Evolutionary conservation across 1,140 invertebrate species (phyloP), one percentile per base, ranked within the genome.

Genomic region (Dolichoris vasculosae): DNA sequence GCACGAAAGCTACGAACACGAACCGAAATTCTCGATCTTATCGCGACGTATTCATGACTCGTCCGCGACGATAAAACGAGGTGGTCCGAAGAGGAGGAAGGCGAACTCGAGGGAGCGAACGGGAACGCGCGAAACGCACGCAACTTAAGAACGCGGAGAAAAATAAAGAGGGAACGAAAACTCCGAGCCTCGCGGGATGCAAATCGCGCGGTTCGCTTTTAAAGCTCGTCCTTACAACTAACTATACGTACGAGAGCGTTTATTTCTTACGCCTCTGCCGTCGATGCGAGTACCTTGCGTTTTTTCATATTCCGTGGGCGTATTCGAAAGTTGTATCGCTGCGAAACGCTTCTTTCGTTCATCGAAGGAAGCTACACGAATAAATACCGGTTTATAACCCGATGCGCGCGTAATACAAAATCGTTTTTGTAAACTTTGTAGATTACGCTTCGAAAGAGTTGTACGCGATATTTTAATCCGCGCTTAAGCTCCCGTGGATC

Each of bases 31-130:
- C 15, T 46, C 26, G 75, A 77, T 77, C 6, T 77, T 77, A 77
- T 77, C 75, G n/a, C 17, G 32, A 15, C 26, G 11, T 77, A 77
- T 77, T 77, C 75, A 77, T 55, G 75, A 55, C 46, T 77, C 46
- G 46, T 48, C 4, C 69, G 38, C 13, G 20, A 73, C 38, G 69
- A 73, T 73, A 73, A 73, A 73, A n/a, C 15, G 38, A 38, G 26
- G 38, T 11, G 69, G 20, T 32, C 0, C 43, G 13, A 26, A n/a
- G n/a, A n/a, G 4, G 11, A 73, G 69, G 55, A 55, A 55, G 23
- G 55, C 20, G 55, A 51, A 17, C 48, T 0, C n/a, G 35, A 40
- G n/a, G 20, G 64, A 13, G 20, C 38, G 43, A 43, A 23, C 69
- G 23, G n/a, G 69, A 73, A 43, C 38, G 43, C 23, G 11, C 38